Evolutionary conservation across 2,797 vertebrate genomes (phyloP).

Genomic region (Garrulus glandarius): DNA sequence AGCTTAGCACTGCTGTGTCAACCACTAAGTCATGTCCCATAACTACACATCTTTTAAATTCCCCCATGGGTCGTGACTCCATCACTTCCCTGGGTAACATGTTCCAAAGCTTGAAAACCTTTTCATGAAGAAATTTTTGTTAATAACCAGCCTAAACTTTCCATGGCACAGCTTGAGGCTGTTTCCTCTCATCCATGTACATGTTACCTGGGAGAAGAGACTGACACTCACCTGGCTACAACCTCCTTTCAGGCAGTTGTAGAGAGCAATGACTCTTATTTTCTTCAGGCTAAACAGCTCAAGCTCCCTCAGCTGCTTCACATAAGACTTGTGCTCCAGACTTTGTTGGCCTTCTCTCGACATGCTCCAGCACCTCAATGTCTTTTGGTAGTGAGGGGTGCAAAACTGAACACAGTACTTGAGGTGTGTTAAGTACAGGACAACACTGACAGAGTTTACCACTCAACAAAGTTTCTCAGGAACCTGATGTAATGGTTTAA

Average conservation of each 20-base stretch:
- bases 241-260: not conserved
- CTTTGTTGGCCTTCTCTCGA: not conserved
- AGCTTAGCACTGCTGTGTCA: not conserved
- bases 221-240: not conserved
- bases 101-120: not conserved
- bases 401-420: not conserved
- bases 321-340: not conserved
- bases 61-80: not conserved
- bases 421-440: not conserved
- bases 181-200: not conserved
- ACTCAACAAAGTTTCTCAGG: not conserved
- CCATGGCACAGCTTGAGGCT: not conserved
- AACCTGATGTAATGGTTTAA: not conserved
- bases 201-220: not conserved
- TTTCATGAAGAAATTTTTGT: not conserved
- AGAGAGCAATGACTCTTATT: not conserved
- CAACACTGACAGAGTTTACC: not conserved
- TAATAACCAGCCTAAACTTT: not conserved
- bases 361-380: not conserved
- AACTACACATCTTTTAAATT: not conserved
- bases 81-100: not conserved
- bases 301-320: not conserved
- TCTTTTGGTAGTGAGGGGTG: not conserved
- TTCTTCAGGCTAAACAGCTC: not conserved
- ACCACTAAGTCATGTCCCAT: not conserved